These are phyloP conservation scores for Caenorhabditis becei DNA, from an alignment of 2,888 invertebrate species.

Conservation along the genomic window DNA sequence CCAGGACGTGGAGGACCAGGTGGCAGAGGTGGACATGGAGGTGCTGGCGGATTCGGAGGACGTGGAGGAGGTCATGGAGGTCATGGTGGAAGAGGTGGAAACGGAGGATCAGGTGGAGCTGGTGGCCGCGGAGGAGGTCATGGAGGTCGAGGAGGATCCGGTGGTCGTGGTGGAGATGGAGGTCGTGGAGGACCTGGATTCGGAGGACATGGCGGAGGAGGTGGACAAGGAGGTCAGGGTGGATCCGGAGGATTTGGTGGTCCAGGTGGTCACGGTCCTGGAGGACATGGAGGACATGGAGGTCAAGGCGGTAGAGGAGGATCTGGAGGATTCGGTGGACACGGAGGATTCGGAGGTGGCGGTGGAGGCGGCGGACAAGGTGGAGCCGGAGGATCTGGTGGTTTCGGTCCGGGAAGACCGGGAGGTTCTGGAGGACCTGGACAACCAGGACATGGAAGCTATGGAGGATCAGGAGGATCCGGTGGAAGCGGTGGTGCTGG, in stretches of 20 bases:
- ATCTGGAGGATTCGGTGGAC: slow-evolving; percentile 8
- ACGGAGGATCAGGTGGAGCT: not conserved
- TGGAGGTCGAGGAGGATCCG: slow-evolving; percentile 9
- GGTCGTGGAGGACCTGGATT: slow-evolving; percentile 4
- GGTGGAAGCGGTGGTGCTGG: not conserved
- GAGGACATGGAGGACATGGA: slow-evolving; percentile 6
- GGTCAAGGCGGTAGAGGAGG: slow-evolving; percentile 7
- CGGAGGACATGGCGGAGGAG: not conserved
- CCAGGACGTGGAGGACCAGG: slow-evolving; percentile 1
- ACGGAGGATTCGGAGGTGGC: slow-evolving; percentile 14
- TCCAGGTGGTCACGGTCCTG: slow-evolving; percentile 7
- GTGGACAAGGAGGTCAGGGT: not conserved
- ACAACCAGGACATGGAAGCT: not conserved
- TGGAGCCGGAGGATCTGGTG: not conserved
- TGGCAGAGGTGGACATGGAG: slow-evolving; percentile 12
- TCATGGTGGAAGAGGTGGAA: slow-evolving; percentile 7
- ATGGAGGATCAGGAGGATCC: not conserved
- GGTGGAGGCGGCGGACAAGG: not conserved
- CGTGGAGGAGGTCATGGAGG: not conserved
- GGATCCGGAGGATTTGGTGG: slow-evolving; percentile 8
- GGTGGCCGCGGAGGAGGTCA: slow-evolving; percentile 13
- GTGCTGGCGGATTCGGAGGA: slow-evolving; percentile 15
- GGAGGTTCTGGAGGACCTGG: not conserved
- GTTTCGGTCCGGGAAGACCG: not conserved
- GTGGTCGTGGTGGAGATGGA: slow-evolving; percentile 1